A percentile compares a stretch with the other conserved stretches of the same genome.
These are phyloP conservation scores for Hesperia comma DNA, from an alignment of 2,888 invertebrate genomes.

Conservation along the genomic window DNA sequence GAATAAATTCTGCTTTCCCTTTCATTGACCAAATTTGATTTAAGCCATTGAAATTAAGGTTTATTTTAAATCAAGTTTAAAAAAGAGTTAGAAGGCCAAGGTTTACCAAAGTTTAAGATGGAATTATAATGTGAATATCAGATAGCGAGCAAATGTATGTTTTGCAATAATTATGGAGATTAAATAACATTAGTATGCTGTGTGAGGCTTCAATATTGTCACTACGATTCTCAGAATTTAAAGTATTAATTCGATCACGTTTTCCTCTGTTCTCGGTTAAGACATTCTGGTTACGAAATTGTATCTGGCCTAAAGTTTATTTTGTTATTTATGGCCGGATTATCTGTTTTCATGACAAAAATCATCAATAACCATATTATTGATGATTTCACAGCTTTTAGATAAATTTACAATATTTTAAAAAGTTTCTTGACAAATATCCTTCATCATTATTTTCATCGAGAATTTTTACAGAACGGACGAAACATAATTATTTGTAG, in stretches of 20 bases:
- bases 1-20: constrained; percentile 14
- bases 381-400: too few species aligned
- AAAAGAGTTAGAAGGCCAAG: background rate
- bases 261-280: constrained; percentile 19
- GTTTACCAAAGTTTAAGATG: background rate
- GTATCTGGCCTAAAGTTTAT: background rate
- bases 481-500: too few species aligned
- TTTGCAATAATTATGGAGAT: constrained; percentile 5
- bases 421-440: too few species aligned
- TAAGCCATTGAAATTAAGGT: constrained; percentile 5
- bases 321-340: too few species aligned
- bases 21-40: background rate
- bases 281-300: background rate
- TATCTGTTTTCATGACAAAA: too few species aligned
- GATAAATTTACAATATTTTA: too few species aligned
- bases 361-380: too few species aligned
- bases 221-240: constrained; percentile 3
- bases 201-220: background rate
- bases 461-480: too few species aligned
- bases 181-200: constrained; percentile 3
- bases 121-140: too few species aligned
- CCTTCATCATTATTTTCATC: too few species aligned
- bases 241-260: constrained; percentile 34
- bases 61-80: too few species aligned
- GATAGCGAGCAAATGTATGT: background rate